These are phyloP conservation scores for Rallus crepitans DNA, from an alignment of 2,797 vertebrate species.

Conservation along the genomic window DNA sequence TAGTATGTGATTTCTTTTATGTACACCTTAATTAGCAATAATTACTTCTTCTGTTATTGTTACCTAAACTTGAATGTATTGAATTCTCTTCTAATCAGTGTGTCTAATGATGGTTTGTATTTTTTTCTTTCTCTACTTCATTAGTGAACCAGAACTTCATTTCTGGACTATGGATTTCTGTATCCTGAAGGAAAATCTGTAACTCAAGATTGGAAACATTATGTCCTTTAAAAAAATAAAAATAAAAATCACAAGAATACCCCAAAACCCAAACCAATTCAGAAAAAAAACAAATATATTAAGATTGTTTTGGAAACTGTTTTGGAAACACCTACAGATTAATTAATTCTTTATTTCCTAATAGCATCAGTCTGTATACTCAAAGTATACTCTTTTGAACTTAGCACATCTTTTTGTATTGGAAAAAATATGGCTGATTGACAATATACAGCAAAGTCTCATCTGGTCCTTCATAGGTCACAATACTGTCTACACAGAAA, in stretches of 20 bases:
- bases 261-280: not conserved
- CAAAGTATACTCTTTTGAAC: not conserved
- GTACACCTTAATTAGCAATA: not conserved
- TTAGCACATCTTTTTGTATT: not conserved
- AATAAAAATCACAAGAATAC: rapidly evolving
- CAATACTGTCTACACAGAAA: not conserved
- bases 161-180: not conserved
- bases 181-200: not conserved
- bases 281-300: too few relatives aligned
- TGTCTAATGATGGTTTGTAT: not conserved
- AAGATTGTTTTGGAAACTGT: not conserved
- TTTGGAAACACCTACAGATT: not conserved
- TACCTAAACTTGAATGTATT: not conserved
- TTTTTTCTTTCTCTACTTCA: not conserved
- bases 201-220: not conserved
- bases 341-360: not conserved
- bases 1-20: not conserved
- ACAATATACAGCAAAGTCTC: not conserved
- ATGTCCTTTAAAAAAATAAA: not conserved
- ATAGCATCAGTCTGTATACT: not conserved
- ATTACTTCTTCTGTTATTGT: not conserved
- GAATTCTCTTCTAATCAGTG: not conserved
- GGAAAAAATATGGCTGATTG: not conserved
- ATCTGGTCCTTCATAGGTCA: not conserved
- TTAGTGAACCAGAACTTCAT: not conserved